phyloP scores from a whole-genome alignment of 1,140 invertebrate species.

The Holcopasites calliopsidis region DNA sequence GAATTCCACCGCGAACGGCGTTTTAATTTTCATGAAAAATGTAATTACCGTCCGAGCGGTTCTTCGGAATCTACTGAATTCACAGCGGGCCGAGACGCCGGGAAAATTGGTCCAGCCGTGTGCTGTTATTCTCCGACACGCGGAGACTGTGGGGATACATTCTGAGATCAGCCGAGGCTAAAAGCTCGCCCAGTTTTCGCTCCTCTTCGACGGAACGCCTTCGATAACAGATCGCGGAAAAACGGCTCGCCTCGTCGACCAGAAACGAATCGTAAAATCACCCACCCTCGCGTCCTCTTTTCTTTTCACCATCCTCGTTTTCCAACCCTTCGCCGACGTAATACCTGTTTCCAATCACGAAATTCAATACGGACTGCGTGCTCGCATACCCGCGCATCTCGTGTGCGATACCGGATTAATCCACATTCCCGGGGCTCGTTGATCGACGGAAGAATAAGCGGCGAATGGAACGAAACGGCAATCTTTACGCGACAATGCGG shows the following conservation, averaged over 20 bases:
- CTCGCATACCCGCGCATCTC: conserved; percentile 47
- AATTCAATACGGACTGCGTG: conserved; percentile 46
- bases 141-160: conserved; percentile 15
- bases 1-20: conserved; percentile 6
- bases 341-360: conserved; percentile 42
- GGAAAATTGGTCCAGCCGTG: conserved; percentile 31
- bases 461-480: conserved; percentile 49
- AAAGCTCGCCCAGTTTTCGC: conserved; percentile 30
- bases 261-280: not conserved
- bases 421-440: conserved; percentile 50
- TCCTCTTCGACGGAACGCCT: conserved; percentile 27
- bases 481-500: conserved; percentile 41
- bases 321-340: conserved; percentile 16
- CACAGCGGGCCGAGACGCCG: conserved; percentile 24
- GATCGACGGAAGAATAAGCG: conserved; percentile 50
- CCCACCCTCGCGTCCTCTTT: not conserved
- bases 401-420: conserved; percentile 59
- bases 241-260: conserved; percentile 10
- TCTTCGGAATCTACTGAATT: conserved; percentile 29
- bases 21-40: conserved; percentile 43
- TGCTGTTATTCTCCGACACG: conserved; percentile 39
- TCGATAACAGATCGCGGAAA: conserved; percentile 30
- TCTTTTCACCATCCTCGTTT: not conserved
- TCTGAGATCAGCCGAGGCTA: conserved; percentile 11
- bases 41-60: conserved; percentile 26